These are phyloP conservation scores for Fragum fragum DNA, from an alignment of 2,888 invertebrate species.

Conservation along the genomic window DNA sequence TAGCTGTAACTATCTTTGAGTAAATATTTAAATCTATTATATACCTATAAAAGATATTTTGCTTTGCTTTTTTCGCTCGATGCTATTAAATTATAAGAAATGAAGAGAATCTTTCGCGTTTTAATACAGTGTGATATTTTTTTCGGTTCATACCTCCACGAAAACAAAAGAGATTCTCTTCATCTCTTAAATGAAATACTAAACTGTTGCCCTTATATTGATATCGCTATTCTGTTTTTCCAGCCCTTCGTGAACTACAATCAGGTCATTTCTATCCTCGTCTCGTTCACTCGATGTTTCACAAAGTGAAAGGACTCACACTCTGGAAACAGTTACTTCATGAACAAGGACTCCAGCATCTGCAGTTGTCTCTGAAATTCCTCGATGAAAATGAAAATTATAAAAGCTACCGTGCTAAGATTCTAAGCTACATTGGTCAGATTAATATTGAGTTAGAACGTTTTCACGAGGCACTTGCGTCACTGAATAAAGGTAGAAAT, in stretches of 20 bases:
- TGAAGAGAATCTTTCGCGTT: too few species aligned
- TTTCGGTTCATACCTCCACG: too few species aligned
- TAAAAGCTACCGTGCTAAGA: slow-evolving; percentile 23
- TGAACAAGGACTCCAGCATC: slow-evolving; percentile 41
- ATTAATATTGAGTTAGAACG: slow-evolving; percentile 45
- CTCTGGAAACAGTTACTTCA: slow-evolving; percentile 41
- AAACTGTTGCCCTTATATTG: background rate
- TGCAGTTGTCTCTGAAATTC: slow-evolving; percentile 46
- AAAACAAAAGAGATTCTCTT: too few species aligned
- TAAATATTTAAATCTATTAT: background rate
- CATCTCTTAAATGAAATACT: too few species aligned
- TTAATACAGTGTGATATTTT: too few species aligned
- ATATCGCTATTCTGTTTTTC: background rate
- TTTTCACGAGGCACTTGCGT: slow-evolving; percentile 19
- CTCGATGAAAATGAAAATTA: slow-evolving; percentile 26
- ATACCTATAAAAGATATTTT: background rate
- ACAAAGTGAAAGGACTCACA: slow-evolving; percentile 62
- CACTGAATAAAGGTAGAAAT: slow-evolving; percentile 4
- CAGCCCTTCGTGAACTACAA: slow-evolving; percentile 48
- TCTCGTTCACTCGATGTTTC: slow-evolving; percentile 58
- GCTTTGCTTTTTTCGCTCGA: too few species aligned
- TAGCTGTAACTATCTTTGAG: background rate
- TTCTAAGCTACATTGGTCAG: slow-evolving; percentile 37
- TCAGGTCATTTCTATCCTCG: slow-evolving; percentile 37
- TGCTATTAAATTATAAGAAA: too few species aligned